Conservation (phyloP, 1,140 invertebrate species). For the Achroia grisella region DNA sequence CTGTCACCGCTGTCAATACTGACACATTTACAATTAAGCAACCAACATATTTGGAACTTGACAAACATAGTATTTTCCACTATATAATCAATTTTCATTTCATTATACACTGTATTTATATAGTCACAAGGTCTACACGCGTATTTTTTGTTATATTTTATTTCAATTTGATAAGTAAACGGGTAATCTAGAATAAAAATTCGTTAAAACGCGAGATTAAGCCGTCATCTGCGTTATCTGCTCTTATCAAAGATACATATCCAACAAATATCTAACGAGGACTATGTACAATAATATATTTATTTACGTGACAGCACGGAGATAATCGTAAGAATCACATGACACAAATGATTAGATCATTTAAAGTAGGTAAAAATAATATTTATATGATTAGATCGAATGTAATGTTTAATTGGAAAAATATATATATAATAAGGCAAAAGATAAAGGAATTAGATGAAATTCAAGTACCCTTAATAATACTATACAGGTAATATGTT, state of each 20-base stretch:
- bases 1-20: constrained; percentile 62
- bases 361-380: not conserved
- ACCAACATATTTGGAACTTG: constrained; percentile 52
- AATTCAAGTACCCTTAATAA: too few species aligned
- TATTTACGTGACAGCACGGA: constrained; percentile 45
- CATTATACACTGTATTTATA: constrained; percentile 32
- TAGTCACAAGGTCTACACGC: constrained; percentile 24
- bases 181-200: constrained; percentile 54
- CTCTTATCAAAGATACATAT: constrained; percentile 48
- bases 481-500: too few species aligned
- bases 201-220: constrained; percentile 66
- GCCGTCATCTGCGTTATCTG: constrained; percentile 67
- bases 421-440: too few species aligned
- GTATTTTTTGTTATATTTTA: constrained; percentile 5
- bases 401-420: too few species aligned
- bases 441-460: too few species aligned
- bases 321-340: constrained; percentile 40
- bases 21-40: constrained; percentile 71
- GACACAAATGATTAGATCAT: constrained; percentile 11
- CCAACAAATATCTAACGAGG: constrained; percentile 47
- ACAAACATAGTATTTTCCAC: constrained; percentile 28
- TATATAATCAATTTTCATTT: constrained; percentile 9
- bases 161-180: constrained; percentile 20
- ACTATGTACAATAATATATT: constrained; percentile 39
- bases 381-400: too few species aligned